These are phyloP conservation scores for Tachyglossus aculeatus DNA, from an alignment of 2,797 vertebrate species.

Conservation along the genomic window DNA sequence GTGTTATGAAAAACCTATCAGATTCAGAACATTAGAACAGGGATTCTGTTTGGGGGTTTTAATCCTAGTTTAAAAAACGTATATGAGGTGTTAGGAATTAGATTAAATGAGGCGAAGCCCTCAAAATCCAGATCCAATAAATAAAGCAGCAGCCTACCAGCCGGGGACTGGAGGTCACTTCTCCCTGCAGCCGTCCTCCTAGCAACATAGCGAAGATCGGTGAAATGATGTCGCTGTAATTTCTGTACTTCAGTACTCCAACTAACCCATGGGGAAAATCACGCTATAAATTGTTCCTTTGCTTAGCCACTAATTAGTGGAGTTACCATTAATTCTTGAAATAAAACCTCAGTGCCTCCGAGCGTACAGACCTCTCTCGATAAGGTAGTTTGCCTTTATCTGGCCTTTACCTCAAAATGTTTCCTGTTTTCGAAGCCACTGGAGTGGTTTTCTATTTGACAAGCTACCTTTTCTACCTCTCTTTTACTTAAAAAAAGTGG, in stretches of 20 bases:
- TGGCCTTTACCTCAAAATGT: neutral
- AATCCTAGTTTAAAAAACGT: too few species aligned
- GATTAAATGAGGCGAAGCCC: too few species aligned
- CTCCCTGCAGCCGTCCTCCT: conserved; percentile 58
- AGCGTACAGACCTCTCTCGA: neutral
- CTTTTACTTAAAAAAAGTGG: too few species aligned
- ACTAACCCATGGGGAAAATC: neutral
- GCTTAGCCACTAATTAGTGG: conserved; percentile 43
- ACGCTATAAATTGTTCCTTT: conserved; percentile 43
- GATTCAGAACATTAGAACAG: too few species aligned
- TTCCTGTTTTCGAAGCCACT: neutral
- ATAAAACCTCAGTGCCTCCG: neutral
- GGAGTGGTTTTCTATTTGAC: neutral
- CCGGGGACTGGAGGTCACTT: too few species aligned
- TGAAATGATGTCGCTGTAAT: conserved; percentile 39
- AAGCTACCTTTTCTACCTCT: neutral
- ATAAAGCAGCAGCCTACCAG: too few species aligned
- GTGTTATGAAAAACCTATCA: too few species aligned
- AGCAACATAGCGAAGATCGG: conserved; percentile 63
- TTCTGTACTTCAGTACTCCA: conserved; percentile 20
- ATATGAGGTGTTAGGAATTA: too few species aligned
- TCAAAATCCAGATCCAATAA: too few species aligned
- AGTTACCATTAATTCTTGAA: conserved; percentile 27
- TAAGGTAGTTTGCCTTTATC: neutral
- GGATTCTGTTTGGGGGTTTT: too few species aligned